Evolutionary conservation across 1,140 invertebrate species (phyloP), one percentile per base, ranked within the genome.

Genomic region (Dreissena polymorpha): DNA sequence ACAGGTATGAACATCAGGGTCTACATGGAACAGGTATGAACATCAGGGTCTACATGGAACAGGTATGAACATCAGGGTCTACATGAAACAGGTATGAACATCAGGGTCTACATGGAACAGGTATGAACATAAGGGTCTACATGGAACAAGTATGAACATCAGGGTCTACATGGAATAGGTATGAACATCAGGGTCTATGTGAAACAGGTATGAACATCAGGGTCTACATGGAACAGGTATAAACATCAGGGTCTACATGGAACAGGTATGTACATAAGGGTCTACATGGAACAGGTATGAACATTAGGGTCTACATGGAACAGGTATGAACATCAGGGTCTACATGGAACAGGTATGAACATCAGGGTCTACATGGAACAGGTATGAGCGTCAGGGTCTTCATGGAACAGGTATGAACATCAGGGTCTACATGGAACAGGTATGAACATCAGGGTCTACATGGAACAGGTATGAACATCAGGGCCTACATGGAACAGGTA

Each of bases 341-440:
- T 39, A 39, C 39, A 39, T 39, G 39, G 39, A 39, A 8, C 39
- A 39, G 8, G 39, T 39, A 39, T 39, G 39, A 5, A 39, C n/a
- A n/a, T n/a, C n/a, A n/a, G n/a, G 1, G 91, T 94, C 29, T 99
- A 95, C 89, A 96, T 99, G 83, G 97, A 99, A 94, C 95, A 96
- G 94, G 96, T 96, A 91, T 86, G 86, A 75, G 64, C 39, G 64
- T 14, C 21, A n/a, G 55, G 39, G 39, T 39, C n/a, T 39, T 5
- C 39, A 39, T 39, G 39, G 39, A 39, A 8, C 39, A 39, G 39
- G 39, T 39, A 39, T 39, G 39, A 5, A 39, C 39, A 39, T 2
- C 39, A 39, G 39, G 39, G 39, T 39, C n/a, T 39, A 39, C 39
- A 39, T 39, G 39, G 39, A 39, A 8, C 39, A 39, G 8, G 39